Evolutionary conservation across 2,888 invertebrate species (phyloP).

Genomic region (Liopterus haemorrhoidalis): DNA sequence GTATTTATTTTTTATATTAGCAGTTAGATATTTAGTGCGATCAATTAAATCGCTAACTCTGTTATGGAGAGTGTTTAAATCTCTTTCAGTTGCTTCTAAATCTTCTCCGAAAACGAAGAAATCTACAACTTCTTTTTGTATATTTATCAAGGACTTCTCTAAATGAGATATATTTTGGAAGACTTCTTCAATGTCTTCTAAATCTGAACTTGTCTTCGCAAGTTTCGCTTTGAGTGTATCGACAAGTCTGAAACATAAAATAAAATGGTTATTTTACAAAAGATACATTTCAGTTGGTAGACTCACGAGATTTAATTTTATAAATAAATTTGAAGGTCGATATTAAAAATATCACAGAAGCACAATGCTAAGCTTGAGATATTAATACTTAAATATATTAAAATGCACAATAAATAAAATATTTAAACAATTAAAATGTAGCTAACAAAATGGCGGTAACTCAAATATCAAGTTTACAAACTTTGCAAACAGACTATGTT

Average conservation of each 20-base stretch:
- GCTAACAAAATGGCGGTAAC: no score
- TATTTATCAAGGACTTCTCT: constrained; percentile 61
- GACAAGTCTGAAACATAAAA: constrained; percentile 63
- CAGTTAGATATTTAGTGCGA: constrained; percentile 55
- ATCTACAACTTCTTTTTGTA: constrained; percentile 59
- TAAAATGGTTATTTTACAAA: constrained; percentile 3
- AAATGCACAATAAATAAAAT: no score
- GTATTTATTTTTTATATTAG: constrained; percentile 57
- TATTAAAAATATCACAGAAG: constrained; percentile 15
- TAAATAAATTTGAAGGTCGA: constrained; percentile 21
- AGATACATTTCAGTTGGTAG: constrained; percentile 6
- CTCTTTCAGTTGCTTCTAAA: constrained; percentile 56
- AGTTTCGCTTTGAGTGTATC: constrained; percentile 70
- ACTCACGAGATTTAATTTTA: constrained; percentile 12
- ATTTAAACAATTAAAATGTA: no score
- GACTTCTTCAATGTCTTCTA: constrained; percentile 68
- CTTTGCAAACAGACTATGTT: no score
- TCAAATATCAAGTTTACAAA: no score
- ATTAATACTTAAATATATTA: no score
- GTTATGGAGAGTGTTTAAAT: constrained; percentile 53
- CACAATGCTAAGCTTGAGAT: no score
- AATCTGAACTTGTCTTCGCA: constrained; percentile 66
- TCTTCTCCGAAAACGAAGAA: constrained; percentile 76
- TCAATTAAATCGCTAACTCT: constrained; percentile 54
- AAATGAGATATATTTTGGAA: constrained; percentile 64